phyloP scores from a whole-genome alignment of 2,888 invertebrate genomes.

The Melinopterus prodromus region DNA sequence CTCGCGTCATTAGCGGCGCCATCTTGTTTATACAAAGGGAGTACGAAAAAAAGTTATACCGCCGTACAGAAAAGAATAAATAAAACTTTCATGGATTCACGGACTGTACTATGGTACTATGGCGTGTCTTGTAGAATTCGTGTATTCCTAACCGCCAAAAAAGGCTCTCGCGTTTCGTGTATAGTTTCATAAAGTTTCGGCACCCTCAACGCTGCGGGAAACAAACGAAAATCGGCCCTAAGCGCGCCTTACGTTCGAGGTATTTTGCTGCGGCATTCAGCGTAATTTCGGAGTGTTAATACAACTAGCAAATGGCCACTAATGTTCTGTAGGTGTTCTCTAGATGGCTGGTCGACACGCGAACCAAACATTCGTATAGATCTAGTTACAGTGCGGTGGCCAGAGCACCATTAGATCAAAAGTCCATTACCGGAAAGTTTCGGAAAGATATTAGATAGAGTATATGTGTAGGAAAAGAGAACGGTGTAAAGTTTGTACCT shows the following conservation, averaged over 20 bases:
- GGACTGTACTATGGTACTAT: neutral
- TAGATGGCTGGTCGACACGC: slow-evolving; percentile 59
- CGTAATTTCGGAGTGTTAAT: slow-evolving; percentile 57
- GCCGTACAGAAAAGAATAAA: neutral
- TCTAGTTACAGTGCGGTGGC: neutral
- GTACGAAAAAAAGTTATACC: slow-evolving; percentile 18
- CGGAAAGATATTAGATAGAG: neutral
- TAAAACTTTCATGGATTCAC: neutral
- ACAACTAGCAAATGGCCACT: slow-evolving; percentile 61
- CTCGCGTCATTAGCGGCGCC: neutral
- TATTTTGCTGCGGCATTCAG: slow-evolving; percentile 22
- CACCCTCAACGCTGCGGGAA: slow-evolving; percentile 29
- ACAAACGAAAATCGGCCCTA: slow-evolving; percentile 36
- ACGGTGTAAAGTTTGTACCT: neutral
- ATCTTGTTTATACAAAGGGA: slow-evolving; percentile 20
- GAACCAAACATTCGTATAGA: neutral
- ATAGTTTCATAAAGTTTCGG: slow-evolving; percentile 35
- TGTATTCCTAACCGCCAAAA: neutral
- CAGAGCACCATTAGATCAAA: neutral
- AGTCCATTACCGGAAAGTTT: neutral
- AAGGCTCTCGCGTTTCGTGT: slow-evolving; percentile 30
- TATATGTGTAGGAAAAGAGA: neutral
- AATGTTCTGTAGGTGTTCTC: slow-evolving; percentile 60
- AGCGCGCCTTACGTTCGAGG: slow-evolving; percentile 14
- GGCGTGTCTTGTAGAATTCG: neutral